These are phyloP conservation scores for Oryzias woworae DNA, from an alignment of 2,113 vertebrate species.

Conservation along the genomic window DNA sequence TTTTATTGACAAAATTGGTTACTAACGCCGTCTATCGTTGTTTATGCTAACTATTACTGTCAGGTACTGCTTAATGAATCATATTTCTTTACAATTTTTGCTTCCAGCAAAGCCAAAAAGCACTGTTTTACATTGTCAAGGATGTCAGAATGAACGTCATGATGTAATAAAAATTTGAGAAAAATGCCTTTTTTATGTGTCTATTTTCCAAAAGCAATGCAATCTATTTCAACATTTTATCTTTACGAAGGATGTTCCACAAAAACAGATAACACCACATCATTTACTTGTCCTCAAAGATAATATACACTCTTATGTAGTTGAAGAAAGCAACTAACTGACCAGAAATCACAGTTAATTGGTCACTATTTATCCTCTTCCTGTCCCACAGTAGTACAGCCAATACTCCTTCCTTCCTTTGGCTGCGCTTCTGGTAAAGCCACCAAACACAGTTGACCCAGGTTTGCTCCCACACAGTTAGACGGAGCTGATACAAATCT, in stretches of 20 bases:
- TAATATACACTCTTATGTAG: conserved; percentile 62
- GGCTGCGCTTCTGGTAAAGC: conserved; percentile 27
- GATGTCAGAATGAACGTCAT: conserved; percentile 19
- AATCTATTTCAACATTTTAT: conserved; percentile 7
- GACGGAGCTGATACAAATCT: conserved; percentile 55
- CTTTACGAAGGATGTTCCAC: not conserved
- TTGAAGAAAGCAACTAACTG: conserved; percentile 70
- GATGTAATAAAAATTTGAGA: conserved; percentile 35
- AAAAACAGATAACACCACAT: conserved; percentile 30
- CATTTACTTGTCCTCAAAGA: conserved; percentile 57
- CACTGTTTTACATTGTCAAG: conserved; percentile 52
- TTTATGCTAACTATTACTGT: conserved; percentile 81
- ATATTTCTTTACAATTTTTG: conserved; percentile 89
- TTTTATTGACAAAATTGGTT: too few relatives aligned
- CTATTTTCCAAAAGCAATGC: conserved; percentile 14
- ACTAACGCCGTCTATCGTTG: too few relatives aligned
- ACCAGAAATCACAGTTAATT: conserved; percentile 74
- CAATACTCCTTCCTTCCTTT: conserved; percentile 32
- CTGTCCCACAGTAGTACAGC: conserved; percentile 55
- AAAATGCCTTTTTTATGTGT: not conserved
- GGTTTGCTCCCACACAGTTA: conserved; percentile 29
- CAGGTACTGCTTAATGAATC: conserved; percentile 90
- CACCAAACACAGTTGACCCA: conserved; percentile 36
- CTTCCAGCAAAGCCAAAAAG: conserved; percentile 82
- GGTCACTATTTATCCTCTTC: conserved; percentile 68